Conservation (phyloP, 2,113 vertebrate species). For the Motacilla tschutschensis region DNA sequence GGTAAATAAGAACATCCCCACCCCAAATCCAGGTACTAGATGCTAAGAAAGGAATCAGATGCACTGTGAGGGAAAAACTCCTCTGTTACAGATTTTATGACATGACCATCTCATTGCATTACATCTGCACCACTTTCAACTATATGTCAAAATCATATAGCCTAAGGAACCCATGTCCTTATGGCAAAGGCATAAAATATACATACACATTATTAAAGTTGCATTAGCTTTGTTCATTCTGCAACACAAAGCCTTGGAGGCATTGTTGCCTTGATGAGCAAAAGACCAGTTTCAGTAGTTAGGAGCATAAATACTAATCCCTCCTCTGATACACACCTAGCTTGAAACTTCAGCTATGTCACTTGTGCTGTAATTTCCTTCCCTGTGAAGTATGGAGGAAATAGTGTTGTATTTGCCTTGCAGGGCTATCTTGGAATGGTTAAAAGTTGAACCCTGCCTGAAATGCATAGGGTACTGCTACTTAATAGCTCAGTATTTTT, state of each 20-base stretch:
- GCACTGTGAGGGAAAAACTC: not conserved
- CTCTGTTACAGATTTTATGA: not conserved
- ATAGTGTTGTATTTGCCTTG: not conserved
- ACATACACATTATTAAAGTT: constrained; percentile 46
- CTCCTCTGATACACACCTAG: not conserved
- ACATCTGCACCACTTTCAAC: not conserved
- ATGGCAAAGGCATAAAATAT: constrained; percentile 47
- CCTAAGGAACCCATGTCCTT: constrained; percentile 25
- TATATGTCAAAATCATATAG: constrained; percentile 12
- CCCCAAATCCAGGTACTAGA: not conserved
- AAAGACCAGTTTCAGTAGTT: constrained; percentile 8
- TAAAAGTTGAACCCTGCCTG: not conserved
- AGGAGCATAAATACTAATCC: constrained; percentile 2
- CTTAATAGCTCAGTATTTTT: not conserved
- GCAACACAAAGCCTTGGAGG: constrained; percentile 24
- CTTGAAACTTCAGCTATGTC: not conserved
- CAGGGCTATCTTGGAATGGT: not conserved
- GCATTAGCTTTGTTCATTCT: constrained; percentile 41
- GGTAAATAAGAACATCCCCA: not conserved
- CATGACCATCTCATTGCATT: not conserved
- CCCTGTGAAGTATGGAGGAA: not conserved
- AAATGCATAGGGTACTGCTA: not conserved
- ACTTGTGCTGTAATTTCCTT: not conserved
- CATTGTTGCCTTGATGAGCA: constrained; percentile 17
- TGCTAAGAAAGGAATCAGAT: not conserved